Evolutionary conservation across 2,888 invertebrate genomes (phyloP).

Genomic region (Brachypterus glaber): DNA sequence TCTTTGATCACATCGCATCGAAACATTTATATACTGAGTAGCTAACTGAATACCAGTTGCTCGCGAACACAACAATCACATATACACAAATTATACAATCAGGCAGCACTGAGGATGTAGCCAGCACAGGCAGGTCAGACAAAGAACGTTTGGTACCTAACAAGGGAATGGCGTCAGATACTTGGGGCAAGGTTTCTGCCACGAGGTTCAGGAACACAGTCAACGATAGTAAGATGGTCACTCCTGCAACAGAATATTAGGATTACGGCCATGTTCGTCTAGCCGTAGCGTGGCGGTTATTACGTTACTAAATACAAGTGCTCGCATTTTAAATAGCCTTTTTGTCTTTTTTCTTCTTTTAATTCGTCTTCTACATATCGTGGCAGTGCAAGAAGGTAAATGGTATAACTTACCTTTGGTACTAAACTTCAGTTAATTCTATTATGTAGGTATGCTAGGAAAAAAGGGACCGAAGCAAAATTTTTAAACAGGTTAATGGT

Average conservation of each 20-base stretch:
- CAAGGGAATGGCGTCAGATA: slow-evolving; percentile 99
- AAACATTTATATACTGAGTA: slow-evolving; percentile 18
- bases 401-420: slow-evolving; percentile 12
- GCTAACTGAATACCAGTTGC: neutral
- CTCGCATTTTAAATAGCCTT: slow-evolving; percentile 14
- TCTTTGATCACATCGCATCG: slow-evolving; percentile 39
- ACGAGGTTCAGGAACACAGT: slow-evolving; percentile 99
- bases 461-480: slow-evolving; percentile 15
- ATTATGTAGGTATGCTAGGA: slow-evolving; percentile 13
- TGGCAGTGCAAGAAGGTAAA: slow-evolving; percentile 1
- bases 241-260: slow-evolving; percentile 80
- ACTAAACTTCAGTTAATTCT: too few relatives aligned
- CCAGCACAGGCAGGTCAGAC: slow-evolving; percentile 44
- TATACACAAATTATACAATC: slow-evolving; percentile 42
- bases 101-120: slow-evolving; percentile 42
- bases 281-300: too few relatives aligned
- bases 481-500: slow-evolving; percentile 14
- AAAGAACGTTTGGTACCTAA: slow-evolving; percentile 71
- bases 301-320: too few relatives aligned
- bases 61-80: slow-evolving; percentile 39
- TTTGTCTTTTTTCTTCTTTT: slow-evolving; percentile 1
- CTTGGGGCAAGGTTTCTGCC: slow-evolving; percentile 99
- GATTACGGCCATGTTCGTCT: slow-evolving; percentile 41
- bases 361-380: neutral
- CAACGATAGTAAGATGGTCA: slow-evolving; percentile 98